Conservation (phyloP, 2,888 invertebrate genomes). For the Tenodera sinensis region DNA sequence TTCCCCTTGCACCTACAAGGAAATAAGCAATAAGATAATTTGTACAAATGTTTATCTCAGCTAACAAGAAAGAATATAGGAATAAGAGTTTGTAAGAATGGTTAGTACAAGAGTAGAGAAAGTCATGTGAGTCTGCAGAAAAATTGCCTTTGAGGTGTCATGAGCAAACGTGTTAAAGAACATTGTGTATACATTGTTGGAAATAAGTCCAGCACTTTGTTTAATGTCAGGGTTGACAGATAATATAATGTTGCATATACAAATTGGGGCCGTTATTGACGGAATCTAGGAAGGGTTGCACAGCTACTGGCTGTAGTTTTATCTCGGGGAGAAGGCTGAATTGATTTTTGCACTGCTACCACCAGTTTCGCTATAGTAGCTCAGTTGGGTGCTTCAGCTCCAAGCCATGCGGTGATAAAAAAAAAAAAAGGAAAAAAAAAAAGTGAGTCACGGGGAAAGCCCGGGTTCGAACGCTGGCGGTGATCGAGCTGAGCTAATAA, state of each 20-base stretch:
- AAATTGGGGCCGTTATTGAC: background rate
- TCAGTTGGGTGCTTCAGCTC: background rate
- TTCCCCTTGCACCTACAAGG: too few relatives aligned
- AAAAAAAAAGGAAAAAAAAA: background rate
- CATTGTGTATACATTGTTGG: too few relatives aligned
- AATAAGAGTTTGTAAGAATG: too few relatives aligned
- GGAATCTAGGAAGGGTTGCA: background rate
- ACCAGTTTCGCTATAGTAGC: background rate
- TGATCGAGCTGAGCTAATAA: background rate
- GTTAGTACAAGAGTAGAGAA: too few relatives aligned
- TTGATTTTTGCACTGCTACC: background rate
- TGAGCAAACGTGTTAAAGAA: too few relatives aligned
- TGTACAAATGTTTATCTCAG: too few relatives aligned
- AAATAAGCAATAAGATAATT: too few relatives aligned
- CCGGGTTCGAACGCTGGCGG: background rate
- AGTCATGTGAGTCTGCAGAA: too few relatives aligned
- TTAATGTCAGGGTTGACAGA: background rate
- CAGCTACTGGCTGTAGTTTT: background rate
- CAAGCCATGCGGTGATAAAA: background rate
- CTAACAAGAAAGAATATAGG: too few relatives aligned
- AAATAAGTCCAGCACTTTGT: too few relatives aligned
- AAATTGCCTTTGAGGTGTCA: too few relatives aligned
- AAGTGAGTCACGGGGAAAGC: background rate
- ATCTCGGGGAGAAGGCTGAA: background rate
- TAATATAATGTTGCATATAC: background rate